Percentiles rank a stretch among this genome's conserved stretches.
Evolutionary conservation across 2,797 vertebrate genomes (phyloP).

Genomic region (Oreonectes daqikongensis): DNA sequence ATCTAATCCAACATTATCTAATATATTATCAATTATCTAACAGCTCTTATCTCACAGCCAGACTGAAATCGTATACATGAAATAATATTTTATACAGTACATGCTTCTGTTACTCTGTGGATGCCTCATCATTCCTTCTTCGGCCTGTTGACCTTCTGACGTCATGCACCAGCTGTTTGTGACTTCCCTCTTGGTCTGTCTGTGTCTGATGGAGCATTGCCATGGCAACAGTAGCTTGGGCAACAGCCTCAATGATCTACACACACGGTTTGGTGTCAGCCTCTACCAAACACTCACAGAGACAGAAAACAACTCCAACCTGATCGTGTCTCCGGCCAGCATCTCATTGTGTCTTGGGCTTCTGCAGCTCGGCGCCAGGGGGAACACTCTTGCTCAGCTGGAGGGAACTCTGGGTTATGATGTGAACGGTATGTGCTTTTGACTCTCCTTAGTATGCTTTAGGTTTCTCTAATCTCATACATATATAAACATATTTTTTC

Average conservation of each 20-base stretch:
- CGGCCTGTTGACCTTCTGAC: neutral
- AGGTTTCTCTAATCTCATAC: neutral
- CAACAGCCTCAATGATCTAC: constrained; percentile 76
- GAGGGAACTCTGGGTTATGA: constrained; percentile 81
- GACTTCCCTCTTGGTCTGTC: constrained; percentile 70
- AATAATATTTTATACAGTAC: too few relatives aligned
- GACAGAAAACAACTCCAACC: constrained; percentile 77
- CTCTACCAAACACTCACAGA: constrained; percentile 75
- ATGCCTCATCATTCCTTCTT: too few relatives aligned
- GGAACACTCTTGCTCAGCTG: constrained; percentile 82
- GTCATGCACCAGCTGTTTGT: neutral
- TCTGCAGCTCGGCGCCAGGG: constrained; percentile 85
- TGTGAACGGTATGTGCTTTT: constrained; percentile 76
- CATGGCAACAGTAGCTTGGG: constrained; percentile 67
- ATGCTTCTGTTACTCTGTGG: too few relatives aligned
- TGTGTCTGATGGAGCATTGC: constrained; percentile 69
- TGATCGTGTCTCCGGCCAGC: constrained; percentile 83
- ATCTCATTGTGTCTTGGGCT: constrained; percentile 82
- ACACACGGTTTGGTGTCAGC: constrained; percentile 78
- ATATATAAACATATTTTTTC: too few relatives aligned
- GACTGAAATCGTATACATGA: too few relatives aligned
- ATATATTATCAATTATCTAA: too few relatives aligned
- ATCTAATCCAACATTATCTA: too few relatives aligned
- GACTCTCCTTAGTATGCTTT: neutral
- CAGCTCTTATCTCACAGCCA: too few relatives aligned